These are phyloP conservation scores for Corythornis vintsioides DNA, from an alignment of 2,113 vertebrate species.

Conservation along the genomic window DNA sequence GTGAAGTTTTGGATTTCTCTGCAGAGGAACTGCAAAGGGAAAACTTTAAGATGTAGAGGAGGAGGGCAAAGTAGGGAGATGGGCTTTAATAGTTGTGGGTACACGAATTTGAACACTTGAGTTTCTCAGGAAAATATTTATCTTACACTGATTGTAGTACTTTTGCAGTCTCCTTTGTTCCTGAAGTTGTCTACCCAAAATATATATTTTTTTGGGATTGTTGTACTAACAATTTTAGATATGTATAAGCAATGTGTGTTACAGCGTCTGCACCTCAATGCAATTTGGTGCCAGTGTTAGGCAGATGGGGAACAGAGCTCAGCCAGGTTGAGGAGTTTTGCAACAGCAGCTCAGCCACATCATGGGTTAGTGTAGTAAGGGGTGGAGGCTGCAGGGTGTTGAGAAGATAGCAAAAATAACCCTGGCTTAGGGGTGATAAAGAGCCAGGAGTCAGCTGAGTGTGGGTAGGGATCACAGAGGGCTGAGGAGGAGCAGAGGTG, in stretches of 20 bases:
- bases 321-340: background rate
- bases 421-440: background rate
- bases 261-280: background rate
- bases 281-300: rapidly evolving
- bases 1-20: background rate
- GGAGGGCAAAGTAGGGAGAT: background rate
- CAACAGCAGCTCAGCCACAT: background rate
- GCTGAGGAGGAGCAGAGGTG: background rate
- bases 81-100: background rate
- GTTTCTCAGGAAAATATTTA: background rate
- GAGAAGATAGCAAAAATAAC: background rate
- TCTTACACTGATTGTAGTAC: background rate
- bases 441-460: background rate
- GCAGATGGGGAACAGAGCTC: background rate
- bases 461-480: background rate
- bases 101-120: background rate
- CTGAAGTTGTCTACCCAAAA: background rate
- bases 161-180: background rate
- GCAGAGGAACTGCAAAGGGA: background rate
- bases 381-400: background rate
- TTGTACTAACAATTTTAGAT: background rate
- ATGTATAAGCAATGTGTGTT: rapidly evolving
- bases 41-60: background rate
- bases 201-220: background rate
- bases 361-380: rapidly evolving